These are phyloP conservation scores for Nephrotoma appendiculata DNA, from an alignment of 2,888 invertebrate species.

Conservation along the genomic window DNA sequence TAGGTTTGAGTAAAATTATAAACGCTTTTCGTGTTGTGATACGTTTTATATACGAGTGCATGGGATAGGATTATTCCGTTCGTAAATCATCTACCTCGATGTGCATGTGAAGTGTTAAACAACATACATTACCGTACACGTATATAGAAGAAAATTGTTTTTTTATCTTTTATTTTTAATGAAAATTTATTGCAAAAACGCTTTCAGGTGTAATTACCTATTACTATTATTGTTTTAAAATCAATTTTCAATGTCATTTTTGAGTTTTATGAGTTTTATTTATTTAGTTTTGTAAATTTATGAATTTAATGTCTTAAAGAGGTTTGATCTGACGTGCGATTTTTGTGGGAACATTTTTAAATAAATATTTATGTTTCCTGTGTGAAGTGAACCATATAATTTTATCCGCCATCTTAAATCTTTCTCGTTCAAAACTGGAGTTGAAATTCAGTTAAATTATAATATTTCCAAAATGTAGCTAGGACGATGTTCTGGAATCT, in stretches of 20 bases:
- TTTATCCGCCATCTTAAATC: too few species aligned
- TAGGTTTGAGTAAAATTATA: neutral
- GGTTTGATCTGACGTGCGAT: neutral
- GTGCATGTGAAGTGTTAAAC: neutral
- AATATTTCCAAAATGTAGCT: too few species aligned
- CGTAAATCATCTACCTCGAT: neutral
- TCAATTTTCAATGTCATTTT: neutral
- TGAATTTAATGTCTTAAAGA: neutral
- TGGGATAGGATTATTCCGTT: neutral
- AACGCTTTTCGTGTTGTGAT: neutral
- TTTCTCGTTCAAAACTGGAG: too few species aligned
- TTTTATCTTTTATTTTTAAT: neutral
- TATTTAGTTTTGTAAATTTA: neutral
- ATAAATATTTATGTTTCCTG: too few species aligned
- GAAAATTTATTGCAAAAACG: neutral
- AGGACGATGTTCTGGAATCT: too few species aligned
- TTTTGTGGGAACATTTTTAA: neutral
- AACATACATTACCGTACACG: neutral
- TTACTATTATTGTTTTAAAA: neutral
- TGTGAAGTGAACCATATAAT: too few species aligned
- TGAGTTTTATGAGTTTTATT: neutral
- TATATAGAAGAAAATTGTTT: neutral
- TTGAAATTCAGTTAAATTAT: too few species aligned
- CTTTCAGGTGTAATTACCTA: neutral
- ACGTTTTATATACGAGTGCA: neutral